Percentiles rank a stretch among this genome's conserved stretches.
These are phyloP conservation scores for Chironex yamaguchii DNA, from an alignment of 30 jellyfish, hydroid and myxozoan genomes.

Conservation along the genomic window DNA sequence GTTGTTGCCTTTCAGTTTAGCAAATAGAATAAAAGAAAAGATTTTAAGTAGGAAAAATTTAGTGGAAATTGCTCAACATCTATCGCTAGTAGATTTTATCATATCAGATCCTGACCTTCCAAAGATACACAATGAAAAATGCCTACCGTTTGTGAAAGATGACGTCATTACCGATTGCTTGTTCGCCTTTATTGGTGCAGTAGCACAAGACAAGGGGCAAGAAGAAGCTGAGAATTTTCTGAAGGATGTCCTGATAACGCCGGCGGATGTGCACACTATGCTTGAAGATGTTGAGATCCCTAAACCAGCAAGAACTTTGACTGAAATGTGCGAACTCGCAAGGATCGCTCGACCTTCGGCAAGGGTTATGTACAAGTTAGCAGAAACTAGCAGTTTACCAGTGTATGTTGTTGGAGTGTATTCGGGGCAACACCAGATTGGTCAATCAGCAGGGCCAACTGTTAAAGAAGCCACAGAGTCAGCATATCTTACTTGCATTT, in stretches of 20 bases:
- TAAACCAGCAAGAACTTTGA: slow-evolving; percentile 48
- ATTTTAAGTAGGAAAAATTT: slow-evolving; percentile 65
- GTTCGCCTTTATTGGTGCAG: slow-evolving; percentile 92
- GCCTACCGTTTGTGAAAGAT: slow-evolving; percentile 59
- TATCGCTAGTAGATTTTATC: slow-evolving; percentile 80
- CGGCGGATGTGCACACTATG: slow-evolving; percentile 67
- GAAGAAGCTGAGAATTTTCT: slow-evolving; percentile 67
- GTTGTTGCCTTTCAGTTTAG: slow-evolving; percentile 47
- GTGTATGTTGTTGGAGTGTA: slow-evolving; percentile 70
- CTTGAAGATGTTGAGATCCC: slow-evolving; percentile 54
- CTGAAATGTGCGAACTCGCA: slow-evolving; percentile 53
- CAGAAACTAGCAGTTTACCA: slow-evolving; percentile 56
- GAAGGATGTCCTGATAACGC: slow-evolving; percentile 73
- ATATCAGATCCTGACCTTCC: slow-evolving; percentile 73
- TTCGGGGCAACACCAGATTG: slow-evolving; percentile 53
- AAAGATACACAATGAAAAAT: slow-evolving; percentile 52
- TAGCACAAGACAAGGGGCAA: slow-evolving; percentile 73
- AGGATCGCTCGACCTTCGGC: slow-evolving; percentile 46
- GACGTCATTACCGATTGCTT: slow-evolving; percentile 89
- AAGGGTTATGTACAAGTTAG: slow-evolving; percentile 30
- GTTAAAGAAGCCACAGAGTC: slow-evolving; percentile 58
- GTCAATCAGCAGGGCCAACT: slow-evolving; percentile 64
- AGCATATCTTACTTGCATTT: slow-evolving; percentile 53
- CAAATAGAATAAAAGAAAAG: slow-evolving; percentile 22
- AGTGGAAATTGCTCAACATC: slow-evolving; percentile 61